Conservation (phyloP, 2,113 vertebrate genomes). For the Mormoops blainvillei region DNA sequence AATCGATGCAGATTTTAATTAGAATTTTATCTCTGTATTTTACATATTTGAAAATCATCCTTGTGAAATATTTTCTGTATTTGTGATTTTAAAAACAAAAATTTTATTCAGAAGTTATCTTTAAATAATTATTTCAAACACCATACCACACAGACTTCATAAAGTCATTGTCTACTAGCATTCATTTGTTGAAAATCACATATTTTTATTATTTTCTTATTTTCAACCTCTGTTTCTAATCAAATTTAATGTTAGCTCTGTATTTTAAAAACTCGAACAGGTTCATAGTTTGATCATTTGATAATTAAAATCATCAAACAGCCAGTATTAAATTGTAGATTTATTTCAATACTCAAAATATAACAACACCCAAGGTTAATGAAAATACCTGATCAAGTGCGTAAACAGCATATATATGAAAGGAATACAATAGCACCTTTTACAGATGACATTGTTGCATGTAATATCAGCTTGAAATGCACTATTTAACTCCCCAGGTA, state of each 20-base stretch:
- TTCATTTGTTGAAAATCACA: neutral
- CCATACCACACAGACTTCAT: neutral
- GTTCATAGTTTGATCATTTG: neutral
- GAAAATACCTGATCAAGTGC: neutral
- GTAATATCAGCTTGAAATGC: neutral
- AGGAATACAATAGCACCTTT: neutral
- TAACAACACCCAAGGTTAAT: neutral
- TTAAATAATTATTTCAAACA: neutral
- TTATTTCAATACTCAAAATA: neutral
- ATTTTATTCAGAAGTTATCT: neutral
- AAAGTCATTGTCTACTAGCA: neutral
- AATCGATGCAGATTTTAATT: neutral
- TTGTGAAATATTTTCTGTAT: neutral
- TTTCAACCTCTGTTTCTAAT: neutral
- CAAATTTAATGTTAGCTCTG: neutral
- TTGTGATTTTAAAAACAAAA: neutral
- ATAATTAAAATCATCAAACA: neutral
- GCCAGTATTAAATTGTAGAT: neutral
- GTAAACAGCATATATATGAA: neutral
- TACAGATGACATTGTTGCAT: neutral
- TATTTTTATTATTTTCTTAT: neutral
- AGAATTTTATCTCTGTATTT: conserved; percentile 8
- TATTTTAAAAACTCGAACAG: neutral
- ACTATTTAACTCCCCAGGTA: neutral
- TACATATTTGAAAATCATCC: neutral